Evolutionary conservation across 37 sponge, comb jelly and placozoan genomes (phyloP), one percentile per base, ranked within the genome.

Genomic region (Agelas oroides): DNA sequence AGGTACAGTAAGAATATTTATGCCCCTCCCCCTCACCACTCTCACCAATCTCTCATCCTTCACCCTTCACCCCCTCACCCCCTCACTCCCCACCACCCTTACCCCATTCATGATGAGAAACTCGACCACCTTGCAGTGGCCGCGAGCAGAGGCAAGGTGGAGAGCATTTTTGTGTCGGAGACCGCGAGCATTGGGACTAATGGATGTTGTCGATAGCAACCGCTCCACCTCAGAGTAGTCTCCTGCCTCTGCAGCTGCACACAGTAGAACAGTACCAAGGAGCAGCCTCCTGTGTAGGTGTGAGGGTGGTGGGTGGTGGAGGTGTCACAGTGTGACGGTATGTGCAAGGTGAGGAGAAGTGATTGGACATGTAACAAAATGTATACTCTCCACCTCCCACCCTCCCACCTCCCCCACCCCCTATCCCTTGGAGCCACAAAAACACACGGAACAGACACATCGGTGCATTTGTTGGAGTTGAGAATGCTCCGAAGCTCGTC

Each of bases 151-250:
- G 23, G 95, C 92, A 33, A 88, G 62, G 32, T 95, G 95, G 0
- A 95, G 83, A 23, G 95, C 71, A 59, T 37, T 84, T 78, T 95
- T 95, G 79, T 95, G 95, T 24, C 88, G 64, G 31, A 95, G 86
- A 16, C 95, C 92, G 1, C 73, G 38, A 14, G 73, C 95, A 81
- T 91, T 95, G 20, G 92, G 92, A 28, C 76, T 70, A 64, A 81
- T 70, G 28, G 20, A 2, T 0, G 75, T 73, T 12, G 73, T 34
- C 28, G 65, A 28, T 0, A 95, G 65, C 16, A 84, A 84, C 1
- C 86, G 66, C 25, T 65, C 36, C 62, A 91, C 86, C 79, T 91
- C 92, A 14, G 20, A 71, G 18, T 46, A 35, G 38, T 88, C 86
- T 14, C 89, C 89, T n/a, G 74, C 92, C 36, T 90, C 82, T n/a